A percentile compares a stretch with the other conserved stretches of the same genome.
These are phyloP conservation scores for Margaritifera margaritifera DNA, from an alignment of 2,888 invertebrate genomes.

Conservation along the genomic window DNA sequence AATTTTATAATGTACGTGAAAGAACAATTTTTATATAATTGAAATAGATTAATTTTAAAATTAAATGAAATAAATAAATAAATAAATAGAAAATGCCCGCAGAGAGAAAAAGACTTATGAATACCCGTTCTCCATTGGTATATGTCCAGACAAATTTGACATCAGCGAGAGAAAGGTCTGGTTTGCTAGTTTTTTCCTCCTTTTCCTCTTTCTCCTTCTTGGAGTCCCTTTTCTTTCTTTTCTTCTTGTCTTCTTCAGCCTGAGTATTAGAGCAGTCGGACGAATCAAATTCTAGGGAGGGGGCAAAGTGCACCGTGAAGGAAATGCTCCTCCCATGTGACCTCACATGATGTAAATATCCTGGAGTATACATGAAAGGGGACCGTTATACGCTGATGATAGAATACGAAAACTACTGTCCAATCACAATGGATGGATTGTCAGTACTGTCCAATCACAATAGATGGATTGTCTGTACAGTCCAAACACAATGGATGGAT, in stretches of 20 bases:
- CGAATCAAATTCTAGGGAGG: conserved; percentile 51
- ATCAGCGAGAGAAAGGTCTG: conserved; percentile 45
- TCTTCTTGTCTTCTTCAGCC: conserved; percentile 7
- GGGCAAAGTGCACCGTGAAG: conserved; percentile 65
- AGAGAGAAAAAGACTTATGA: too few relatives aligned
- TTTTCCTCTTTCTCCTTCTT: conserved; percentile 7
- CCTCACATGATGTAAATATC: conserved; percentile 69
- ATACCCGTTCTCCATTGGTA: conserved; percentile 58
- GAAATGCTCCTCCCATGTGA: conserved; percentile 70
- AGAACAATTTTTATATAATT: too few relatives aligned
- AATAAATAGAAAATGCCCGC: too few relatives aligned
- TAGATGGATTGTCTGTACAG: too few relatives aligned
- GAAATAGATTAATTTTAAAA: too few relatives aligned
- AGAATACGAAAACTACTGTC: background rate
- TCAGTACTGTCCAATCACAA: too few relatives aligned
- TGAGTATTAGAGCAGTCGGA: conserved; percentile 50
- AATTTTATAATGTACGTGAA: too few relatives aligned
- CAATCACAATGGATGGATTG: background rate
- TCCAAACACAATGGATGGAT: too few relatives aligned
- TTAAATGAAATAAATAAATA: too few relatives aligned
- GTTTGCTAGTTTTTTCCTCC: conserved; percentile 4
- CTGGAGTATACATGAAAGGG: conserved; percentile 28
- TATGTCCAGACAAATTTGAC: conserved; percentile 64
- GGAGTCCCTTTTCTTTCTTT: conserved; percentile 17
- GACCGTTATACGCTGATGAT: background rate